Percentiles rank a stretch among this genome's conserved stretches.
phyloP scores from a whole-genome alignment of 2,113 vertebrate genomes.

The Thamnophis sirtalis region DNA sequence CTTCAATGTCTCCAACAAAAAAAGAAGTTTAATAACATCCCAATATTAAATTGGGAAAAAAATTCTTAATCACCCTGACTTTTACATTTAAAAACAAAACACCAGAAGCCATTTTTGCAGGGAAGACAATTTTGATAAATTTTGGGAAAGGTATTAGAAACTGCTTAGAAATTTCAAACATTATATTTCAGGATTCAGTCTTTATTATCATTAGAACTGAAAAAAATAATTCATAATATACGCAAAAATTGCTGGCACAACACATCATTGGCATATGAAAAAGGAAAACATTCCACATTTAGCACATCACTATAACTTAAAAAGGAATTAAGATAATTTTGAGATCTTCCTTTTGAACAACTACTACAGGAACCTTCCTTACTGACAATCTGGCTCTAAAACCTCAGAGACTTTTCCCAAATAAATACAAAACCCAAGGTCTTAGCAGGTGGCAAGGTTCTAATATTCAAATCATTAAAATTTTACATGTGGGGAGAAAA shows the following conservation, averaged over 20 bases:
- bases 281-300: background rate
- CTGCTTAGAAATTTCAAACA: background rate
- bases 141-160: background rate
- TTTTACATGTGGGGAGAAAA: constrained; percentile 71
- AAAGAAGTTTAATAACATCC: background rate
- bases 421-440: constrained; percentile 74
- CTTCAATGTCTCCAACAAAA: background rate
- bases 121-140: background rate
- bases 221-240: background rate
- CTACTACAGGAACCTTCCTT: constrained; percentile 21
- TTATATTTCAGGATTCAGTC: background rate
- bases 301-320: background rate
- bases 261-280: background rate
- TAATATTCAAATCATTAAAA: constrained; percentile 74
- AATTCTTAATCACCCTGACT: background rate
- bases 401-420: constrained; percentile 67
- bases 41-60: background rate
- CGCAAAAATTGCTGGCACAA: background rate
- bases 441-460: constrained; percentile 77
- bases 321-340: background rate
- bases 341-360: constrained; percentile 41
- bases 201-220: background rate
- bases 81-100: background rate
- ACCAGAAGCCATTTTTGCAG: background rate
- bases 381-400: constrained; percentile 47